phyloP scores from a whole-genome alignment of 2,113 vertebrate genomes.

The Paraplagusia blochii region DNA sequence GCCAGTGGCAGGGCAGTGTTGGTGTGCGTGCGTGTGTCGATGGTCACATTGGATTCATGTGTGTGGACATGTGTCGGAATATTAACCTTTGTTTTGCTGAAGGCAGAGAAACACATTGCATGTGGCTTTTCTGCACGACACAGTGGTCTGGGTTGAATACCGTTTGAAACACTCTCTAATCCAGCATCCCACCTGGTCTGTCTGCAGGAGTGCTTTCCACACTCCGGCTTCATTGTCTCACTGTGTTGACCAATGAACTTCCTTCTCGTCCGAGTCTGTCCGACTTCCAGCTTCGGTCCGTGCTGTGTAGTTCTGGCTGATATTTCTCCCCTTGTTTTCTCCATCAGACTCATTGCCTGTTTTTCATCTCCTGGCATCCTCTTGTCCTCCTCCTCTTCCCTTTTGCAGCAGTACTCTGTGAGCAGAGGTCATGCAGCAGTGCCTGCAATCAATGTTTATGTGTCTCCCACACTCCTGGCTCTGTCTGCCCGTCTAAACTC shows the following conservation, averaged over 20 bases:
- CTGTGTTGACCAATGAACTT: constrained; percentile 36
- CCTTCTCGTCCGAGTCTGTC: constrained; percentile 48
- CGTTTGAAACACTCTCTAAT: constrained; percentile 65
- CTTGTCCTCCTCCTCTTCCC: constrained; percentile 8
- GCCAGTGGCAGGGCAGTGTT: constrained; percentile 64
- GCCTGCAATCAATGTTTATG: constrained; percentile 41
- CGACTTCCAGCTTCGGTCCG: constrained; percentile 48
- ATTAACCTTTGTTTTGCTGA: constrained; percentile 71
- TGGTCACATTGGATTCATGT: constrained; percentile 30
- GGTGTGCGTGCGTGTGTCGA: constrained; percentile 40
- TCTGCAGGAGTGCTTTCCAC: constrained; percentile 57
- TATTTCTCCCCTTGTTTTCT: constrained; percentile 15
- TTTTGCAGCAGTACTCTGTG: constrained; percentile 50
- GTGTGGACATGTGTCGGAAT: constrained; percentile 21
- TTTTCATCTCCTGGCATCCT: constrained; percentile 42
- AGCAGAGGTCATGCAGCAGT: constrained; percentile 47
- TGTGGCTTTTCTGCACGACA: constrained; percentile 69
- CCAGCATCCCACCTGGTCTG: constrained; percentile 59
- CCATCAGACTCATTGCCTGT: constrained; percentile 38
- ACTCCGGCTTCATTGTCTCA: constrained; percentile 32
- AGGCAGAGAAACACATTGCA: constrained; percentile 67
- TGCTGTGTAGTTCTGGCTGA: constrained; percentile 55
- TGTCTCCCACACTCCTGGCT: constrained; percentile 17
- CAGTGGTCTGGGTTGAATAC: constrained; percentile 50
- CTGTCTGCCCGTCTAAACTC: constrained; percentile 46